Evolutionary conservation across 2,797 vertebrate genomes (phyloP), one percentile per base, ranked within the genome.

Genomic region (Myotis planiceps): DNA sequence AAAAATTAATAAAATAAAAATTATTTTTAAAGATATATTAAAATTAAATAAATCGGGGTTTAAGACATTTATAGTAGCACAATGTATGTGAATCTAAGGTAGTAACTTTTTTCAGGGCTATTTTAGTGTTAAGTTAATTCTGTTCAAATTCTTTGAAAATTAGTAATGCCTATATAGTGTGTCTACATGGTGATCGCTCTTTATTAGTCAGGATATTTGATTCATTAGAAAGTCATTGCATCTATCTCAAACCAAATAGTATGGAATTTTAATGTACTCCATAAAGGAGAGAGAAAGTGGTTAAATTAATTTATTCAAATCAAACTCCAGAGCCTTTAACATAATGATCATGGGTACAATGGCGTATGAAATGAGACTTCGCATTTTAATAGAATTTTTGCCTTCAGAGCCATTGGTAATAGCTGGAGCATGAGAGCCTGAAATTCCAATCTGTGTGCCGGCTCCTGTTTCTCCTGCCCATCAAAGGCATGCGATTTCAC

Each of bases 231-330:
- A 90, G 60, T 47, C 78, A 90, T 47, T 76, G 15, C 9, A 16
- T 74, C 16, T 74, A 47, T 78, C 29, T 58, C 63, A 88, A 94
- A 82, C 34, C 39, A 74, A 90, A n/a, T 47, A 53, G 8, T 47
- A 37, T 34, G 8, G 9, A 9, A 34, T 47, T 89, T 87, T 88
- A 95, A 87, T 49, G 65, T 51, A 25, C 19, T 68, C 2, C 74
- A 55, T 78, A 85, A 76, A 95, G 76, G 25, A 86, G 34, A 76
- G 7, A 55, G 37, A 91, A 39, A 68, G 7, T n/a, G 21, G 13
- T 63, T 85, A 93, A 63, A 68, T 90, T 55, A 94, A 94, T 83
- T 78, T 89, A 42, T 96, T 95, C 71, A 93, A 78, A 63, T 76
- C 32, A 66, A 14, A 49, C 60, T n/a, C 25, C 23, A 94, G 37